Percentiles rank a stretch among this genome's conserved stretches.
Conservation (phyloP, 2,797 vertebrate species). For the Sarcophilus harrisii region DNA sequence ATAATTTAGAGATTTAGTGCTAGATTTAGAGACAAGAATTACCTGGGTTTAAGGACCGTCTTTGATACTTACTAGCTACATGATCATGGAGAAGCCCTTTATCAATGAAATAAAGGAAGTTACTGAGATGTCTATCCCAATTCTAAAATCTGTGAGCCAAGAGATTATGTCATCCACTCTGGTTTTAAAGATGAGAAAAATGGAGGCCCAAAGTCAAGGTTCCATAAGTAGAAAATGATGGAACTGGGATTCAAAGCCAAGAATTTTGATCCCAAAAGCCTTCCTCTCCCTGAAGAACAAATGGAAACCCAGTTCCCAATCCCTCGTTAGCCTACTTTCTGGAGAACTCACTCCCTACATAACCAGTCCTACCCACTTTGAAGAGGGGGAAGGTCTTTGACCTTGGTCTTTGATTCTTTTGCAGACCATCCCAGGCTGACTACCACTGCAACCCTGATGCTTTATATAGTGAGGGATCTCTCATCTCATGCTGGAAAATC, state of each 20-base stretch:
- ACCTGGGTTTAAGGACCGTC: background rate
- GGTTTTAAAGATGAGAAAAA: background rate
- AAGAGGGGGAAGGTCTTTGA: background rate
- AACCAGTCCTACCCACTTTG: background rate
- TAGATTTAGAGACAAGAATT: background rate
- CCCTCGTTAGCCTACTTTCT: background rate
- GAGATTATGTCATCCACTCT: background rate
- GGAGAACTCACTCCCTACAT: background rate
- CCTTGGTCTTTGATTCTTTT: background rate
- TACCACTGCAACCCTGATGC: constrained; percentile 87
- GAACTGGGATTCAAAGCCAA: background rate
- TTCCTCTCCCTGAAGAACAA: background rate
- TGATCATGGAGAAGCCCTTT: background rate
- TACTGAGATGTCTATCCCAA: background rate
- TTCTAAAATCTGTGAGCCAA: background rate
- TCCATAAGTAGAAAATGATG: background rate
- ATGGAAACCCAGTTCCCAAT: background rate
- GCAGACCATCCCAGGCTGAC: constrained; percentile 88
- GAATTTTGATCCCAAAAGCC: background rate
- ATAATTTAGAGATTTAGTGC: background rate
- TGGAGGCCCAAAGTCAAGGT: background rate
- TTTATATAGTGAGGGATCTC: constrained; percentile 89
- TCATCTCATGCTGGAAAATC: constrained; percentile 81
- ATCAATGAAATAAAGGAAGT: background rate
- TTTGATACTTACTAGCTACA: background rate